These are phyloP conservation scores for Ferdinandea cuprea DNA, from an alignment of 2,888 invertebrate species.

Conservation along the genomic window DNA sequence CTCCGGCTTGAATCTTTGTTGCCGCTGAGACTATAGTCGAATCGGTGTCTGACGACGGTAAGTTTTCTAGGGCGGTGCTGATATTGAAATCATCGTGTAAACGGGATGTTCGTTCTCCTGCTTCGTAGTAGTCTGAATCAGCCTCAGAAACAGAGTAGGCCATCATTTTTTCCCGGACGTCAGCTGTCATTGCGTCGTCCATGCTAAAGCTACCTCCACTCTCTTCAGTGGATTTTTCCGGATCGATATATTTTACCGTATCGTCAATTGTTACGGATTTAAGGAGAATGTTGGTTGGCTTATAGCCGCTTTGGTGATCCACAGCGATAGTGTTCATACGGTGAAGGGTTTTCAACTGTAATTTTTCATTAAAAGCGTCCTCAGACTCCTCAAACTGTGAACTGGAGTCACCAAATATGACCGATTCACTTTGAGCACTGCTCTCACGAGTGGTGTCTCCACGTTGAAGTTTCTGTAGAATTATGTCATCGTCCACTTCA, in stretches of 20 bases:
- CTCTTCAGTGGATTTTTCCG: slow-evolving; percentile 68
- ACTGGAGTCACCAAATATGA: slow-evolving; percentile 76
- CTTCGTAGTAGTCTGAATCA: slow-evolving; percentile 80
- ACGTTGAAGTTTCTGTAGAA: slow-evolving; percentile 77
- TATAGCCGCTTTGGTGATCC: slow-evolving; percentile 69
- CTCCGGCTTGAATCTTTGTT: slow-evolving; percentile 81
- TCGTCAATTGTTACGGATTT: slow-evolving; percentile 78
- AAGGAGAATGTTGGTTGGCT: slow-evolving; percentile 73
- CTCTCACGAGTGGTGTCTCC: slow-evolving; percentile 78
- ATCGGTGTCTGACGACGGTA: slow-evolving; percentile 81
- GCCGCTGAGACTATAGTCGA: slow-evolving; percentile 81
- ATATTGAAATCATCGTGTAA: slow-evolving; percentile 79
- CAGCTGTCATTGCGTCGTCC: slow-evolving; percentile 79
- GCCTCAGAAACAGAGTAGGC: slow-evolving; percentile 81
- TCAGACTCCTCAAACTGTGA: slow-evolving; percentile 46
- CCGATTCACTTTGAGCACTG: slow-evolving; percentile 79
- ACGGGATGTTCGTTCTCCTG: slow-evolving; percentile 31
- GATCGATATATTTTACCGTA: slow-evolving; percentile 75
- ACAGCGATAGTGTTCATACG: slow-evolving; percentile 78
- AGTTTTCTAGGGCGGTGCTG: slow-evolving; percentile 79
- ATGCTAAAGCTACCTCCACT: slow-evolving; percentile 76
- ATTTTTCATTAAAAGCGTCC: slow-evolving; percentile 48
- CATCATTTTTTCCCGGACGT: slow-evolving; percentile 80
- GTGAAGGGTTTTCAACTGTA: slow-evolving; percentile 65
- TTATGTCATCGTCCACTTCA: slow-evolving; percentile 78